Evolutionary conservation across 2,888 invertebrate species (phyloP).

Genomic region (Euzophera pinguis): DNA sequence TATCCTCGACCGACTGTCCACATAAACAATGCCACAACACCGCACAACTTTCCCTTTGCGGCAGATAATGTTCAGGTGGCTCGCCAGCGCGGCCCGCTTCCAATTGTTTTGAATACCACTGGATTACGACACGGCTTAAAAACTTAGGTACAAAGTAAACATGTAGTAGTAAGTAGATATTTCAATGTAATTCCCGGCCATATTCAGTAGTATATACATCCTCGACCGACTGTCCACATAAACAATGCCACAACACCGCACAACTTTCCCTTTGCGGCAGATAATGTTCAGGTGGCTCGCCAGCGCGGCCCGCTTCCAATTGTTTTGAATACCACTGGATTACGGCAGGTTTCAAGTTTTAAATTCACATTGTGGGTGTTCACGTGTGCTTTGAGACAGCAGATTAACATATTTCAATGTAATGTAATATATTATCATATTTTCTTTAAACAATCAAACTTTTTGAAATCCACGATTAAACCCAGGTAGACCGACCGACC

Average conservation of each 20-base stretch:
- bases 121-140: not conserved
- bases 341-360: not conserved
- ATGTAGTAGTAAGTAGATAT: no score
- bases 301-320: slow-evolving; percentile 9
- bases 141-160: no score
- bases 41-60: slow-evolving; percentile 55
- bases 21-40: slow-evolving; percentile 58
- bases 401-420: not conserved
- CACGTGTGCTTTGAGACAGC: not conserved
- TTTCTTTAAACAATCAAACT: no score
- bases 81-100: slow-evolving; percentile 13
- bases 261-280: slow-evolving; percentile 52
- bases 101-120: slow-evolving; percentile 14
- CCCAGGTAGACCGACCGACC: no score
- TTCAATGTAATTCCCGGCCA: no score
- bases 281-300: slow-evolving; percentile 25
- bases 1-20: slow-evolving; percentile 34
- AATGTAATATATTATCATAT: no score
- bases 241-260: slow-evolving; percentile 57
- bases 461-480: no score
- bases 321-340: slow-evolving; percentile 11
- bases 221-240: slow-evolving; percentile 42
- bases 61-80: slow-evolving; percentile 28
- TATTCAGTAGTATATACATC: slow-evolving; percentile 21
- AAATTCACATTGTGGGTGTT: not conserved